Evolutionary conservation across 2,797 vertebrate species (phyloP), one percentile per base, ranked within the genome.

Genomic region (Dicrostonyx torquatus): DNA sequence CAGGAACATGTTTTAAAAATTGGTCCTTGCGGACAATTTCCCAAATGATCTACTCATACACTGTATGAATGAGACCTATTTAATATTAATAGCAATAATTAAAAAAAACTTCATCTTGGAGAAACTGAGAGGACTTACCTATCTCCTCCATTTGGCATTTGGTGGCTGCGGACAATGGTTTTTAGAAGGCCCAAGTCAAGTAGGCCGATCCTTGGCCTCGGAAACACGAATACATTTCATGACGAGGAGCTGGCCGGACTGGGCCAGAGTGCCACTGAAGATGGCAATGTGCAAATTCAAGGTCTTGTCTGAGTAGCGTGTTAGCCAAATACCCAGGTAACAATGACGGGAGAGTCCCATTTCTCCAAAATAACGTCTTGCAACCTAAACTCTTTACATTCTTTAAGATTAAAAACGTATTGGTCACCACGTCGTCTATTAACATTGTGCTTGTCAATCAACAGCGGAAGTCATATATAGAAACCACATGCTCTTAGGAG

Each of bases 41-140:
- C 97, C 98, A 98, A 98, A 98, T 92, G 98, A 98, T 98, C 98
- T 98, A 98, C 98, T 98, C 98, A 98, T 98, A 98, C 98, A 98
- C 98, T 98, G 98, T 98, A 98, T 98, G 98, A 98, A 98, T 98
- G 98, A 98, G 98, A 98, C 98, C 98, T 98, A 98, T 98, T 98
- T 98, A 98, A 98, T 98, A 98, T 98, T 98, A 98, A 98, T 97
- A 97, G 90, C 97, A 98, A 95, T 97, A 97, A 97, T 97, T 96
- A 97, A 97, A 98, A 98, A 98, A 98, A 97, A 92, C 97, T 98
- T 97, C 98, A 97, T 98, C 98, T 98, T 98, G 98, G 98, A 98
- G 98, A 98, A 98, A 98, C 96, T 95, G 98, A 98, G 95, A 97
- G 83, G 95, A 97, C 78, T 96, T 85, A 96, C 96, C 80, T 60